Evolutionary conservation across 2,888 invertebrate genomes (phyloP), one percentile per base, ranked within the genome.

Genomic region (Baccha elongata): DNA sequence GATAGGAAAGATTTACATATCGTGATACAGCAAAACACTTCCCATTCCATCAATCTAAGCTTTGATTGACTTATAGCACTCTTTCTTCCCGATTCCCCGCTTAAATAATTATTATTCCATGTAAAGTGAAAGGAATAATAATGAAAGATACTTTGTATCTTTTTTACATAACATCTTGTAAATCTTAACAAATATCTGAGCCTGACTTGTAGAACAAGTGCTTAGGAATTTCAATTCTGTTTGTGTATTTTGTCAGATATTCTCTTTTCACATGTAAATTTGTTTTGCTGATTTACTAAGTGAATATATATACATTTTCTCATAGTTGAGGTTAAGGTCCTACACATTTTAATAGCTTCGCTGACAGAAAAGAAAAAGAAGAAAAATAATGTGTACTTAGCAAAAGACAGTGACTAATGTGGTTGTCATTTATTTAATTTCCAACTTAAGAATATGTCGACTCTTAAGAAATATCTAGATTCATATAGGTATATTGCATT

Each of bases 341-440:
- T 40, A 26, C 21, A 15, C 37, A 35, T 55, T n/a, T 10, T 13
- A 55, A 23, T 26, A 15, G 23, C 40, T 40, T 40, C 6, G 23
- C 40, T 58, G 11, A 40, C 55, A 13, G 8, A 40, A 40, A 40
- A 40, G 19, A 15, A 60, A 40, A 58, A 2, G 10, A 19, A 4
- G 32, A 32, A 11, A 52, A 52, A 53, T 42, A 58, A 67, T 67
- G 42, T 67, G 29, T 35, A 23, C 7, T 46, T 35, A 13, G 19
- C 53, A 15, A 40, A 40, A 53, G 68, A 69, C 62, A 75, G 37
- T 75, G 75, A 75, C 62, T 75, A 75, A 69, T 75, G 53, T 13
- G 10, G 23, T 69, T 68, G 75, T 52, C 53, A 72, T 72, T 62
- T 52, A 50, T 44, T 52, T 35, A 5, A 7, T 69, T 26, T n/a